Percentiles rank a stretch among this genome's conserved stretches.
Evolutionary conservation across 2,797 vertebrate species (phyloP).

Genomic region (Arnoldichthys spilopterus): DNA sequence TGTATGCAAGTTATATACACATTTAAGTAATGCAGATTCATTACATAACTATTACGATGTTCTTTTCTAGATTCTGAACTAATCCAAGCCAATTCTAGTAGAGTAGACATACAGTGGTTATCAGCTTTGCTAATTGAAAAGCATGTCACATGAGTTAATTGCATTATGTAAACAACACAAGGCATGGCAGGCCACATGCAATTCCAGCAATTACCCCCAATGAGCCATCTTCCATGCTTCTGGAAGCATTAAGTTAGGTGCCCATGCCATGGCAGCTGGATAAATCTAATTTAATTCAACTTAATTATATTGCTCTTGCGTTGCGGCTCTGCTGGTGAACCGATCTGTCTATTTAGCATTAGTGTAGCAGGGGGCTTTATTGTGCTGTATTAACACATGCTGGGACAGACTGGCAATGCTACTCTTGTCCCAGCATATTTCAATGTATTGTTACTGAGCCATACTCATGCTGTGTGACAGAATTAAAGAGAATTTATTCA

Average conservation of each 20-base stretch:
- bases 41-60: too few species aligned
- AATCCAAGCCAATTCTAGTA: not conserved
- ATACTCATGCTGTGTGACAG: not conserved
- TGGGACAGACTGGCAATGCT: not conserved
- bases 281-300: conserved; percentile 37
- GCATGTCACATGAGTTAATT: conserved; percentile 1
- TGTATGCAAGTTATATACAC: too few species aligned
- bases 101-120: not conserved
- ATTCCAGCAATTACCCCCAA: conserved; percentile 25
- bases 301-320: conserved; percentile 12
- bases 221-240: conserved; percentile 11
- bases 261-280: conserved; percentile 24
- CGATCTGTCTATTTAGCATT: conserved; percentile 30
- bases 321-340: conserved; percentile 29
- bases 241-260: conserved; percentile 37
- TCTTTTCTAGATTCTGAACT: too few species aligned
- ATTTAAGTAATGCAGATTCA: too few species aligned
- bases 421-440: not conserved
- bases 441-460: not conserved
- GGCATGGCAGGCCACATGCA: not conserved
- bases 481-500: not conserved
- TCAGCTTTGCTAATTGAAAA: not conserved
- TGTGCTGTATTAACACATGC: conserved; percentile 25
- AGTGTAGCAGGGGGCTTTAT: conserved; percentile 2
- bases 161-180: conserved; percentile 13